Conservation (phyloP, 2,113 vertebrate genomes). For the Danionella cerebrum region DNA sequence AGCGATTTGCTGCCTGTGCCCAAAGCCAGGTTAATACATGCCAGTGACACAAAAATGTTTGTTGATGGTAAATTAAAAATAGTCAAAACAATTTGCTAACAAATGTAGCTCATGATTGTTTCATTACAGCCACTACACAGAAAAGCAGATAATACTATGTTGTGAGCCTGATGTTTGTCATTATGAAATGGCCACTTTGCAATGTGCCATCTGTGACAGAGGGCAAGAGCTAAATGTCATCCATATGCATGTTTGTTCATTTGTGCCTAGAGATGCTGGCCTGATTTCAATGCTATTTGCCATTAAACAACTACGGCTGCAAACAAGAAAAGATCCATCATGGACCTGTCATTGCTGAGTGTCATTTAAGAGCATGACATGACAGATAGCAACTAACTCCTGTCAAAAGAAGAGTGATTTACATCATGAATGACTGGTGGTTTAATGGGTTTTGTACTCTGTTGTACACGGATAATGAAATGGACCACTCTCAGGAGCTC, state of each 20-base stretch:
- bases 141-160: constrained; percentile 10
- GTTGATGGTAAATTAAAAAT: too few relatives aligned
- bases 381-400: not conserved
- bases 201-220: constrained; percentile 10
- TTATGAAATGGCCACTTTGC: constrained; percentile 1
- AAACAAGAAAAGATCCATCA: constrained; percentile 25
- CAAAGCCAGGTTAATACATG: too few relatives aligned
- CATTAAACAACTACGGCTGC: constrained; percentile 16
- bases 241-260: constrained; percentile 7
- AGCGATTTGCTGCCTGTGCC: too few relatives aligned
- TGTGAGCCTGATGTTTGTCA: not conserved
- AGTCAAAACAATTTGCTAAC: too few relatives aligned
- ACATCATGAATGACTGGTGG: not conserved
- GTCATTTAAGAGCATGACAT: constrained; percentile 16
- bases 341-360: not conserved
- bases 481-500: too few relatives aligned
- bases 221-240: constrained; percentile 12
- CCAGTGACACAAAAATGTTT: too few relatives aligned
- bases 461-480: too few relatives aligned
- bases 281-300: not conserved
- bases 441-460: too few relatives aligned
- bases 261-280: constrained; percentile 9
- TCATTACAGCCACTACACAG: not conserved
- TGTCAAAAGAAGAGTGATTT: not conserved
- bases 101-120: not conserved